Percentiles rank a stretch among this genome's conserved stretches.
Evolutionary conservation across 2,797 vertebrate genomes (phyloP).

Genomic region (Microchirus variegatus): DNA sequence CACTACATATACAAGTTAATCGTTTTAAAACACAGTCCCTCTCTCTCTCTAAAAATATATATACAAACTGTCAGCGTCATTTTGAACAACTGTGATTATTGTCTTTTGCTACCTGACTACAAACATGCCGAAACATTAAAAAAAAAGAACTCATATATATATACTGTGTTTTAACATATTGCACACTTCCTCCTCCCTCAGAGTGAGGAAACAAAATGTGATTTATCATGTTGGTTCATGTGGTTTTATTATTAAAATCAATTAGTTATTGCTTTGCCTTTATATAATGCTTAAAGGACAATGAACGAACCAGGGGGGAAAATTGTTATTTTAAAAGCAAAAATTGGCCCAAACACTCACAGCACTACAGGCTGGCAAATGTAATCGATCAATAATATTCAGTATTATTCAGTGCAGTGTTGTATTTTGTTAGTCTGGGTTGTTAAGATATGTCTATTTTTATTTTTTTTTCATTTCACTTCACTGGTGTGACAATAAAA

Average conservation of each 20-base stretch:
- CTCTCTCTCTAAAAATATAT: not conserved
- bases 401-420: too few species aligned
- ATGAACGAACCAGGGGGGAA: not conserved
- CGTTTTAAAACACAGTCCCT: slow-evolving; percentile 13
- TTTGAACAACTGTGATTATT: not conserved
- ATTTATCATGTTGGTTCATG: not conserved
- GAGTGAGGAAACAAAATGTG: not conserved
- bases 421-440: too few species aligned
- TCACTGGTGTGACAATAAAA: too few species aligned
- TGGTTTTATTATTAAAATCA: not conserved
- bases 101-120: slow-evolving; percentile 18
- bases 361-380: too few species aligned
- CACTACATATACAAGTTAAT: slow-evolving; percentile 17
- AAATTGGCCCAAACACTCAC: too few species aligned
- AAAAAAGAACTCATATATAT: not conserved
- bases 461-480: too few species aligned
- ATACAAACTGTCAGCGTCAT: slow-evolving; percentile 5
- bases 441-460: not conserved
- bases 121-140: slow-evolving; percentile 10
- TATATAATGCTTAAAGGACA: not conserved
- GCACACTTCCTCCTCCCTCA: slow-evolving; percentile 1
- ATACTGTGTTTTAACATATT: slow-evolving; percentile 20
- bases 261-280: not conserved
- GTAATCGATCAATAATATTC: too few species aligned
- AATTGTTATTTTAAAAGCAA: not conserved